A percentile compares a stretch with the other conserved stretches of the same genome.
Conservation (phyloP, 2,888 invertebrate species). For the Cactoblastis cactorum region DNA sequence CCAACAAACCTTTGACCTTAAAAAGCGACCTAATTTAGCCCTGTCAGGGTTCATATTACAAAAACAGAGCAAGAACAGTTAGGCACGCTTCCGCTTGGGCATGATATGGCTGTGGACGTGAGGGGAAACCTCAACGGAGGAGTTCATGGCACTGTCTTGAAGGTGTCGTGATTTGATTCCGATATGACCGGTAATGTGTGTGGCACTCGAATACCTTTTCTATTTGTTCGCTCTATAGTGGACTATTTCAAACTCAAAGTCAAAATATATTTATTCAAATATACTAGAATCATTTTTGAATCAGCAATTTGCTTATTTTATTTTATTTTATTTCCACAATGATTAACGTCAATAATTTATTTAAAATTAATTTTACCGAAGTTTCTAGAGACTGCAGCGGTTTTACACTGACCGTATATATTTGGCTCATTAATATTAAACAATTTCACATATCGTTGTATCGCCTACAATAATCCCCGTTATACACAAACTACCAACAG, state of each 20-base stretch:
- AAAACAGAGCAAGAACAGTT: constrained; percentile 53
- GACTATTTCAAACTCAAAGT: neutral
- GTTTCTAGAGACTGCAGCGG: too few species aligned
- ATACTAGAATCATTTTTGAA: too few species aligned
- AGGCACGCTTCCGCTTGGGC: constrained; percentile 46
- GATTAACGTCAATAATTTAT: too few species aligned
- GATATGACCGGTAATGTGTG: constrained; percentile 6
- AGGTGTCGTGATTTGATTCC: constrained; percentile 34
- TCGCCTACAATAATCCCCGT: constrained; percentile 7
- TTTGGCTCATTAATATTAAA: neutral
- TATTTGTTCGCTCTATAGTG: neutral
- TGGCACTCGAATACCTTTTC: neutral
- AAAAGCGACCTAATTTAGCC: constrained; percentile 48
- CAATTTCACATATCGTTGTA: neutral
- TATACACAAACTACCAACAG: neutral
- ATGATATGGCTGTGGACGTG: constrained; percentile 49
- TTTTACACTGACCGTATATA: neutral
- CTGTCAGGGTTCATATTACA: constrained; percentile 47
- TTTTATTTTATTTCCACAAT: too few species aligned
- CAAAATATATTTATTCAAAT: neutral
- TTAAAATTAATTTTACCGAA: too few species aligned
- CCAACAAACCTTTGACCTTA: constrained; percentile 36
- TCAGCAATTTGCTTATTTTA: too few species aligned
- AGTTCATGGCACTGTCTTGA: constrained; percentile 33
- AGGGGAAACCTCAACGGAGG: constrained; percentile 27